phyloP scores from a whole-genome alignment of 1,140 invertebrate genomes.

The Portunus trituberculatus region DNA sequence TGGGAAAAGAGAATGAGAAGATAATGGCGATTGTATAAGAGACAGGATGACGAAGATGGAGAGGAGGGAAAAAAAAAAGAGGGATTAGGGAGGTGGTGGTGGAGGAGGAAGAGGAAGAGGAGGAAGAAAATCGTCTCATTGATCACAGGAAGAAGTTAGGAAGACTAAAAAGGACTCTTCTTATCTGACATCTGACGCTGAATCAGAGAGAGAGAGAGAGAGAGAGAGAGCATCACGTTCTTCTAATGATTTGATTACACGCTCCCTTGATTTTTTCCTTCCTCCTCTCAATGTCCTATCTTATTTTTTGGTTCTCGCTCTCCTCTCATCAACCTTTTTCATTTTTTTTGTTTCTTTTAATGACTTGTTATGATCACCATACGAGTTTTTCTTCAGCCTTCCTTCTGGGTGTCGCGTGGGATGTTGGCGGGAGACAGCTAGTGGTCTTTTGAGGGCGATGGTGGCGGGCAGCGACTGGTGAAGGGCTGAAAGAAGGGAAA shows the following conservation, averaged over 20 bases:
- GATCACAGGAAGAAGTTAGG: too few relatives aligned
- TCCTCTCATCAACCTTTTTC: neutral
- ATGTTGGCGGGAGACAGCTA: too few relatives aligned
- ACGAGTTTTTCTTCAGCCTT: neutral
- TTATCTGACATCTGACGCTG: too few relatives aligned
- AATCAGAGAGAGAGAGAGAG: neutral
- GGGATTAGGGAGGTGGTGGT: too few relatives aligned
- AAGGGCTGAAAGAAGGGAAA: too few relatives aligned
- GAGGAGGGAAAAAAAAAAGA: too few relatives aligned
- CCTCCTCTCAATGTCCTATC: neutral
- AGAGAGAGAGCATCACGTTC: neutral
- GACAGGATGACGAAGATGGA: too few relatives aligned
- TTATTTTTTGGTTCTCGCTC: neutral
- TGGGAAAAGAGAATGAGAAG: too few relatives aligned
- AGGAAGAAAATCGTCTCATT: too few relatives aligned
- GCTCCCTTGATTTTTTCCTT: neutral
- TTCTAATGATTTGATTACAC: neutral
- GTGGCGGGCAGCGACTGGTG: neutral
- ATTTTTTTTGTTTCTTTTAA: neutral
- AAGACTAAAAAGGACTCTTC: too few relatives aligned
- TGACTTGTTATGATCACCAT: neutral
- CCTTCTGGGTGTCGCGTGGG: neutral
- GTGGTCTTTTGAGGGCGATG: neutral
- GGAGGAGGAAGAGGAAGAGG: too few relatives aligned
- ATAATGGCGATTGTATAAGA: too few relatives aligned